Evolutionary conservation across 2,797 vertebrate species (phyloP).

Genomic region (Myotis findleyi): DNA sequence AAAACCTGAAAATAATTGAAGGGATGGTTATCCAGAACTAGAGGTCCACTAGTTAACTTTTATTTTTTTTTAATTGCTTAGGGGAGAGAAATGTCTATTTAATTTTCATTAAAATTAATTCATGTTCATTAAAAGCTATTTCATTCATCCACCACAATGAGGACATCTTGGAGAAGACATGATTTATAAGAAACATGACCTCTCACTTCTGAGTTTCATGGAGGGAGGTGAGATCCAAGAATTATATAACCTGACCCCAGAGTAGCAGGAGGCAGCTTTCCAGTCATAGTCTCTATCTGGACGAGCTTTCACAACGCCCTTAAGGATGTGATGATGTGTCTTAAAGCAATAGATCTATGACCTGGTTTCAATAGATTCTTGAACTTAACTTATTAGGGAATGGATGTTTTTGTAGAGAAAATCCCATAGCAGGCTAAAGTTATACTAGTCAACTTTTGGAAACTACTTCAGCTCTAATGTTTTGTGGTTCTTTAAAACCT

Average conservation of each 20-base stretch:
- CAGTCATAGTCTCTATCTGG: not conserved
- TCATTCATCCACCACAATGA: not conserved
- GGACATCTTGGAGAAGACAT: not conserved
- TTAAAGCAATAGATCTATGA: not conserved
- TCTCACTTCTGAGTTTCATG: not conserved
- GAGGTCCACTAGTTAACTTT: not conserved
- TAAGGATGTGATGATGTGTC: not conserved
- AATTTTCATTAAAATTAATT: conserved; percentile 36
- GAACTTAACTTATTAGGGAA: not conserved
- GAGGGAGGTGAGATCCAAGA: not conserved
- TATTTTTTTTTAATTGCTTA: not conserved
- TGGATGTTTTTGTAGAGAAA: not conserved
- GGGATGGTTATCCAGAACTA: not conserved
- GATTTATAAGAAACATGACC: not conserved
- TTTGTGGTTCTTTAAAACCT: not conserved
- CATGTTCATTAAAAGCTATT: not conserved
- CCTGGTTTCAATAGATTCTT: not conserved
- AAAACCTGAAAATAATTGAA: not conserved
- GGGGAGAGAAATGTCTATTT: not conserved
- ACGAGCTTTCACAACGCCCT: not conserved
- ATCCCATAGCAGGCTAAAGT: not conserved
- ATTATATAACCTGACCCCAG: not conserved
- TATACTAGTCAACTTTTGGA: not conserved
- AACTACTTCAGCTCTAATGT: not conserved
- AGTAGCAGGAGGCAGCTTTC: not conserved